These are phyloP conservation scores for Myanophis thanlyinensis DNA, from an alignment of 2,113 vertebrate genomes.

Conservation along the genomic window DNA sequence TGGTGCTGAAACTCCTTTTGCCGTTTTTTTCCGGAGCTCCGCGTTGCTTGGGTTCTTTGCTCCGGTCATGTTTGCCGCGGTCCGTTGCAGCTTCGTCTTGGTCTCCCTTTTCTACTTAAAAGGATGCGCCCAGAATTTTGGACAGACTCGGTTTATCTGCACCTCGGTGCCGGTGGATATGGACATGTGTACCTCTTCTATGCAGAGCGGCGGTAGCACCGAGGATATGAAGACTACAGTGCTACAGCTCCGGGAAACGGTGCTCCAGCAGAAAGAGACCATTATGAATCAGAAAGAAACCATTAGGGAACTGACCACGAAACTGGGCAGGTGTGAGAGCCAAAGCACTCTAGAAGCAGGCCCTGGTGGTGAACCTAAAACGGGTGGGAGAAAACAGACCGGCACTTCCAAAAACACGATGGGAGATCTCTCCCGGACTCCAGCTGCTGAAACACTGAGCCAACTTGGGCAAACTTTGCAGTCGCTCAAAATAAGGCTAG, in stretches of 20 bases:
- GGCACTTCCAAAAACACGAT: constrained; percentile 85
- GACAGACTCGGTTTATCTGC: constrained; percentile 94
- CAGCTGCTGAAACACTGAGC: constrained; percentile 89
- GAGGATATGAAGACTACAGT: constrained; percentile 90
- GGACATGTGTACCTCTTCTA: constrained; percentile 89
- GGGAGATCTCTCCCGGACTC: constrained; percentile 90
- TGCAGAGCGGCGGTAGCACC: constrained; percentile 84
- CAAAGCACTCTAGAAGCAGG: constrained; percentile 76
- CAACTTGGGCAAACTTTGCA: constrained; percentile 96
- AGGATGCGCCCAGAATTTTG: constrained; percentile 80
- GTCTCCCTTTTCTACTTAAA: constrained; percentile 62
- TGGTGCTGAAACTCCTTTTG: constrained; percentile 17
- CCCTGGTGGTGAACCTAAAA: constrained; percentile 74
- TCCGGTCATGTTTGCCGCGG: constrained; percentile 66
- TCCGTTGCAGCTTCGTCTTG: constrained; percentile 68
- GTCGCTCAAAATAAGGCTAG: constrained; percentile 90
- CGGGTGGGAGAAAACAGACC: constrained; percentile 78
- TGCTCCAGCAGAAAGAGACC: constrained; percentile 96
- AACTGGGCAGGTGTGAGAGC: constrained; percentile 92
- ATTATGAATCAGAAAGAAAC: constrained; percentile 95
- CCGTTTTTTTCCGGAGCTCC: neutral
- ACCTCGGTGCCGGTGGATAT: constrained; percentile 95
- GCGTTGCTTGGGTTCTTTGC: constrained; percentile 34
- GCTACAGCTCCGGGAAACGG: constrained; percentile 92
- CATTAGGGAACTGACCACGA: constrained; percentile 91